These are phyloP conservation scores for Thaumetopoea pityocampa DNA, from an alignment of 1,140 invertebrate genomes.

Conservation along the genomic window DNA sequence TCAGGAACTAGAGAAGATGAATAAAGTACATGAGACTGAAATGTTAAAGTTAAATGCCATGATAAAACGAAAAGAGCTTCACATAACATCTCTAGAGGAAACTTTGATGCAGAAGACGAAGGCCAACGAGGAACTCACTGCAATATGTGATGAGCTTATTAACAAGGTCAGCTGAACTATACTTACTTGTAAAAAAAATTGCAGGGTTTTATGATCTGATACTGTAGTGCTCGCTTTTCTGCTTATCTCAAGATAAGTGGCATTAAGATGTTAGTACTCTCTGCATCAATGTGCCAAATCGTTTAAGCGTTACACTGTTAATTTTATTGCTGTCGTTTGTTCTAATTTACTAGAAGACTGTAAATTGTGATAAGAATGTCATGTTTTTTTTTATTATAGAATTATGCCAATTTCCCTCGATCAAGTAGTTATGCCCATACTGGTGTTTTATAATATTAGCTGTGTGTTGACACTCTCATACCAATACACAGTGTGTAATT, in stretches of 20 bases:
- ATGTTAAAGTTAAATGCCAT: slow-evolving; percentile 83
- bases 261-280: slow-evolving; percentile 38
- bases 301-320: slow-evolving; percentile 23
- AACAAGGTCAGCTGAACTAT: slow-evolving; percentile 71
- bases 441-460: too few relatives aligned
- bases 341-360: slow-evolving; percentile 38
- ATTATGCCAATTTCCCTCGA: too few relatives aligned
- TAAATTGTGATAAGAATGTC: slow-evolving; percentile 38
- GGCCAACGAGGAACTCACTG: slow-evolving; percentile 85
- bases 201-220: slow-evolving; percentile 40
- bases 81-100: slow-evolving; percentile 81
- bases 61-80: slow-evolving; percentile 84
- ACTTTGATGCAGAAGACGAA: slow-evolving; percentile 83
- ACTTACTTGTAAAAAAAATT: slow-evolving; percentile 28
- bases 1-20: slow-evolving; percentile 81
- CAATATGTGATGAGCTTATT: slow-evolving; percentile 89
- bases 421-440: too few relatives aligned
- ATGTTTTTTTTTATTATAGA: too few relatives aligned
- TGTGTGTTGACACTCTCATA: too few relatives aligned
- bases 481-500: too few relatives aligned
- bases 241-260: slow-evolving; percentile 49
- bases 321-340: slow-evolving; percentile 29
- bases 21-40: slow-evolving; percentile 80
- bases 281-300: slow-evolving; percentile 40
- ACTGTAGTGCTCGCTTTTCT: slow-evolving; percentile 38